Conservation (phyloP, 2,797 vertebrate species). For the Anguilla anguilla region DNA sequence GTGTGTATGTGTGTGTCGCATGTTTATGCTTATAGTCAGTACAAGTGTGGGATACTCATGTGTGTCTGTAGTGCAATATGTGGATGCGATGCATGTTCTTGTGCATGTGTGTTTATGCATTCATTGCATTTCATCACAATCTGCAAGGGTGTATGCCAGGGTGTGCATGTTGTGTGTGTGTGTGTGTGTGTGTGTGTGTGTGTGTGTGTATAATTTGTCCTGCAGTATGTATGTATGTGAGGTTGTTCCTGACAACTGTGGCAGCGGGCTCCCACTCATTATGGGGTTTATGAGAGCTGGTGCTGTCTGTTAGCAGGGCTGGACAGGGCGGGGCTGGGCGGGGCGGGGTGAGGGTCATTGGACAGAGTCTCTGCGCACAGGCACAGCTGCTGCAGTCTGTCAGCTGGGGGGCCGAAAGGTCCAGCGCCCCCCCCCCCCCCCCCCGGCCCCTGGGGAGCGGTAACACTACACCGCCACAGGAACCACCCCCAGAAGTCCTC, state of each 20-base stretch:
- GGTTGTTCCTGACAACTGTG: conserved; percentile 24
- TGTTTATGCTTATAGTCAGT: background rate
- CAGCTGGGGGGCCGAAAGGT: conserved; percentile 23
- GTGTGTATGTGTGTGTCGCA: background rate
- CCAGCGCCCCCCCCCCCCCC: background rate
- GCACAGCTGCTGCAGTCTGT: conserved; percentile 50
- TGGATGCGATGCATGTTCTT: background rate
- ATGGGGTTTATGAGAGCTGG: conserved; percentile 28
- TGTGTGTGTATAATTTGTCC: background rate
- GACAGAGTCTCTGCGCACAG: background rate
- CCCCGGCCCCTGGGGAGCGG: conserved; percentile 36
- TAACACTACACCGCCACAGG: conserved; percentile 25
- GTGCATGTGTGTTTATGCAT: background rate
- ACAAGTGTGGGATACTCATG: background rate
- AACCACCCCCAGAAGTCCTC: background rate
- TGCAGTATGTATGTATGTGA: conserved; percentile 5
- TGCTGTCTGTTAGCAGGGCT: conserved; percentile 41
- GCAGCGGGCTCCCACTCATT: conserved; percentile 29
- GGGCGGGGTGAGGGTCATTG: background rate
- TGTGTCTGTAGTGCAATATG: background rate
- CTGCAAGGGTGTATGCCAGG: background rate
- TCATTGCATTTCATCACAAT: background rate
- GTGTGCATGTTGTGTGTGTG: background rate
- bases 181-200: background rate
- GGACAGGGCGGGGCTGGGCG: conserved; percentile 12